Evolutionary conservation across 1,140 invertebrate genomes (phyloP), one percentile per base, ranked within the genome.

Genomic region (Laupala kohalensis): DNA sequence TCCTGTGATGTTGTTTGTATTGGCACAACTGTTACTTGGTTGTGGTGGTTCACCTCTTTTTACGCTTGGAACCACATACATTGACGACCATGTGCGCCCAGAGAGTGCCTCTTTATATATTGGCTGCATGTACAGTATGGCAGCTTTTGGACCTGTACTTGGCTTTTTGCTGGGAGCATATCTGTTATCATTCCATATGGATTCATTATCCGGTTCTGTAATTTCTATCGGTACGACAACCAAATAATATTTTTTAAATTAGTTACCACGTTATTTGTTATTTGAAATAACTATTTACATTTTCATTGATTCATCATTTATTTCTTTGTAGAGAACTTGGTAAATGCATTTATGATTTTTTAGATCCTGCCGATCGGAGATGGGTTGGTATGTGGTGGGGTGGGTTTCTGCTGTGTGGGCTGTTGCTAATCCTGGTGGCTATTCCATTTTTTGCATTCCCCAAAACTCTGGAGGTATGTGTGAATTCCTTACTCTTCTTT

Each of bases 361-460:
- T 76, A 91, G 90, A 88, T 84, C 87, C 91, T 6, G 88, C 88
- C 25, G 92, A 94, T 80, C 89, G 90, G 72, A 85, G 90, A 66
- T 96, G 93, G 92, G 90, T 97, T 24, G 94, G 95, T 25, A 93
- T 95, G 85, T 97, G 95, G 95, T 97, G 95, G 95, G 90, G 94
- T 24, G 94, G 94, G 19, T 96, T 96, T 78, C 78, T 96, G 3
- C 83, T 95, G 0, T 90, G 92, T 72, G 93, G 92, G 1, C 78
- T 92, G 13, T 82, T 95, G 0, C 85, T 94, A 1, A 87, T 95
- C 30, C 78, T 95, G 25, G 90, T 94, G 19, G 90, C 92, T 2
- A 86, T 95, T 70, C 93, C 93, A 5, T 92, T 96, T 80, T 92
- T 93, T 78, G 90, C 90, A 72, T 96, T 95, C 81, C 94, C 93